A percentile compares a stretch with the other conserved stretches of the same genome.
phyloP scores from a whole-genome alignment of 2,113 vertebrate genomes.

The Ifrita kowaldi region DNA sequence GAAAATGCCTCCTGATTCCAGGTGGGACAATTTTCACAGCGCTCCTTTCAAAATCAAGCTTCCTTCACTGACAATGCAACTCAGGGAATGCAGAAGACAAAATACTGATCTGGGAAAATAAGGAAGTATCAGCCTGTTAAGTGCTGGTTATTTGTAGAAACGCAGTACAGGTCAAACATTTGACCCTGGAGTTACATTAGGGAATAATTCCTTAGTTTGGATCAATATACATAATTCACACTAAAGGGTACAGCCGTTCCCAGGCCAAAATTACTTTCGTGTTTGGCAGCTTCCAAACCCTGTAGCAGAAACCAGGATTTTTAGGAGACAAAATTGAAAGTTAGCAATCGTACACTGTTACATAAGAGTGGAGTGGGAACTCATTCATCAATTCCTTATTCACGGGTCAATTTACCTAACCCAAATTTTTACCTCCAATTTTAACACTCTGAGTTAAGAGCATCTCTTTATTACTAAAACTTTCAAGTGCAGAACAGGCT shows the following conservation, averaged over 20 bases:
- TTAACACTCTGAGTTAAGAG: background rate
- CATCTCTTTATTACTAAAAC: background rate
- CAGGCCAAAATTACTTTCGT: background rate
- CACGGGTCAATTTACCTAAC: background rate
- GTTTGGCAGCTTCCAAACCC: background rate
- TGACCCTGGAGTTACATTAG: background rate
- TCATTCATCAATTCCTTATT: background rate
- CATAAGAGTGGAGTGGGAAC: background rate
- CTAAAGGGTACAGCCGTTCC: background rate
- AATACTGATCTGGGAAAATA: background rate
- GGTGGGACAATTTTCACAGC: background rate
- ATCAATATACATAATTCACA: background rate
- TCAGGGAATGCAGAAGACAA: background rate
- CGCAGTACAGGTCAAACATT: background rate
- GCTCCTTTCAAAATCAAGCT: background rate
- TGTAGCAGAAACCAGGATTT: background rate
- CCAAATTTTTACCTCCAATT: background rate
- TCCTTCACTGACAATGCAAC: background rate
- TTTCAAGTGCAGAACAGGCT: background rate
- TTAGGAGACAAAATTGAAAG: background rate
- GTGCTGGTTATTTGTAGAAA: background rate
- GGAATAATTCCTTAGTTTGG: background rate
- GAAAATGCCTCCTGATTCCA: background rate
- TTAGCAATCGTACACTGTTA: rapidly evolving
- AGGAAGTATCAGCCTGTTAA: background rate